These are phyloP conservation scores for Hydrophis major DNA, from an alignment of 2,797 vertebrate species.

Conservation along the genomic window DNA sequence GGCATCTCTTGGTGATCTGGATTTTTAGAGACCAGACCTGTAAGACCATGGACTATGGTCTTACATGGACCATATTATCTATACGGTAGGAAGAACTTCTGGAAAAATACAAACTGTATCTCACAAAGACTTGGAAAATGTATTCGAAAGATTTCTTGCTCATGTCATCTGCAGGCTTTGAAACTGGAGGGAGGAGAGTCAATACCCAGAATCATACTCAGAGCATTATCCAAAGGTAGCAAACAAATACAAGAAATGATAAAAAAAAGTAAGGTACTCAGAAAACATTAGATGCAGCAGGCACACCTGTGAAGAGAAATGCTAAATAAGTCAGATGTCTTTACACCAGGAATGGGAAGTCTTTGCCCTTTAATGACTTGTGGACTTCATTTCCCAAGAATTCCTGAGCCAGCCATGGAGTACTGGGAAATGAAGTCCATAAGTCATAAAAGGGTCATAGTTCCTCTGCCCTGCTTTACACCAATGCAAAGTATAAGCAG, in stretches of 20 bases:
- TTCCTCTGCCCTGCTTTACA: neutral
- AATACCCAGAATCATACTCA: neutral
- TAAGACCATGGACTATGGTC: neutral
- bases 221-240: neutral
- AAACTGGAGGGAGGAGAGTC: neutral
- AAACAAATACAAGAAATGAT: neutral
- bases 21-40: neutral
- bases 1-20: neutral
- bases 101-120: neutral
- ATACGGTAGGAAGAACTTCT: neutral
- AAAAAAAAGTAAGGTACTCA: neutral
- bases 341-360: neutral
- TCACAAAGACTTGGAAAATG: neutral
- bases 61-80: neutral
- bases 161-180: neutral
- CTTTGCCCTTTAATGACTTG: neutral
- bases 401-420: no score
- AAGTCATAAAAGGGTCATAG: neutral
- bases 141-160: neutral
- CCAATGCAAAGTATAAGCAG: neutral
- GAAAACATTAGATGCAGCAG: neutral
- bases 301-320: neutral
- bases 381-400: no score
- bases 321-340: neutral
- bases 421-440: neutral